Base-by-base conservation (phyloP, 1,140 invertebrate genomes). In the Portunus trituberculatus region DNA sequence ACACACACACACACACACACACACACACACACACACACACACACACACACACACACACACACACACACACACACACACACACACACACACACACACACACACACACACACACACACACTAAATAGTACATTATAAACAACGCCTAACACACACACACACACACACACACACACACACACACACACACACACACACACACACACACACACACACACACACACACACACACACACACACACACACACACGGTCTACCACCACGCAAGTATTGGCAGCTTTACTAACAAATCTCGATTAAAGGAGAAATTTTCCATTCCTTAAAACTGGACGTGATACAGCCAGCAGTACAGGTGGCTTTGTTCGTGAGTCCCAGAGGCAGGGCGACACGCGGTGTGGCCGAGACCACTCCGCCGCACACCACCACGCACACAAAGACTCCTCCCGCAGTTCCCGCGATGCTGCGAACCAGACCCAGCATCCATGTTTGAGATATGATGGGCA, bases 181-280 rank as follows among this genome's bases (percentile, higher is more conserved):
- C 32, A 89, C 87, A 14, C 32, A 20, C 29, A 32, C 7, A 45
- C 87, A 90, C 88, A 90, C 20, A 90, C 32, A 48, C 45, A 48
- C 88, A n/a, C 32, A 48, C 25, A 87, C 84, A 87, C n/a, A 31
- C 82, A 84, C 82, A 84, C 82, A 84, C 82, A 84, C 82, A 84
- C 59, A 84, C 82, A 84, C 82, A 84, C 82, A 84, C n/a, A n/a
- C 83, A 84, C 83, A n/a, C 83, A 84, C 83, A 84, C 83, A 84
- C 83, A n/a, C 83, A 84, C 83, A 32, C 2, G n/a, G 52, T 59
- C 10, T 20, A 59, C 52, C 52, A 59, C 52, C 52, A 59, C 52
- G 12, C 52, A 59, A 59, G 12, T 59, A 12, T 59, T 39, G 6
- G 52, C 52, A 2, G 1, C 52, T 59, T 59, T 59, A 59, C 52